Percentiles rank a stretch among this genome's conserved stretches.
Evolutionary conservation across 1,140 invertebrate genomes (phyloP).

Genomic region (Conopomorpha cramerella): DNA sequence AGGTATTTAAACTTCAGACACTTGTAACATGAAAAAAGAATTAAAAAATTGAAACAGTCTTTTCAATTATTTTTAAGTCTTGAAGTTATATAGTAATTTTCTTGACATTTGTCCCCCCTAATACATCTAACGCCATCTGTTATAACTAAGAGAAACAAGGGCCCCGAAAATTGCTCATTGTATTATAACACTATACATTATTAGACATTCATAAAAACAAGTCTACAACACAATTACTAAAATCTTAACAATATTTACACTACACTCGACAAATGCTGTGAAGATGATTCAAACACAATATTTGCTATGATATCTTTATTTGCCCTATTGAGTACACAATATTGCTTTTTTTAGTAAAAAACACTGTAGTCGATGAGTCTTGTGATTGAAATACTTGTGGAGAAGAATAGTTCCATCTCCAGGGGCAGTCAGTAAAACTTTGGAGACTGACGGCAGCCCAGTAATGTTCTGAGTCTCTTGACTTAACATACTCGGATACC

Average conservation of each 20-base stretch:
- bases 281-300: slow-evolving; percentile 6
- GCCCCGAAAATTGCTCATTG: too few species aligned
- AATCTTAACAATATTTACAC: background rate
- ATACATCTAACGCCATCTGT: too few species aligned
- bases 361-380: slow-evolving; percentile 29
- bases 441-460: slow-evolving; percentile 39
- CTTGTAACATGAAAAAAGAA: too few species aligned
- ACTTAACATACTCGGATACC: slow-evolving; percentile 18
- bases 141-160: too few species aligned
- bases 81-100: too few species aligned
- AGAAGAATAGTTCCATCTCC: slow-evolving; percentile 20
- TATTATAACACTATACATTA: too few species aligned
- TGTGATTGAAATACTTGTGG: slow-evolving; percentile 32
- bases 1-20: too few species aligned
- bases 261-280: background rate
- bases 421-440: slow-evolving; percentile 28
- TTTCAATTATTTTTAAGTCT: too few species aligned
- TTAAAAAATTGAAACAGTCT: too few species aligned
- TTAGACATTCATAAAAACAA: too few species aligned
- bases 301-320: slow-evolving; percentile 37
- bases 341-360: slow-evolving; percentile 19
- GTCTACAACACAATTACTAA: too few species aligned
- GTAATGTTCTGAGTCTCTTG: slow-evolving; percentile 26
- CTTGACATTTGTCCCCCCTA: too few species aligned
- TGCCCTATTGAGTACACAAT: slow-evolving; percentile 27